These are phyloP conservation scores for Cyprinodon brontotheroides DNA, from an alignment of 2,113 vertebrate species.

Conservation along the genomic window DNA sequence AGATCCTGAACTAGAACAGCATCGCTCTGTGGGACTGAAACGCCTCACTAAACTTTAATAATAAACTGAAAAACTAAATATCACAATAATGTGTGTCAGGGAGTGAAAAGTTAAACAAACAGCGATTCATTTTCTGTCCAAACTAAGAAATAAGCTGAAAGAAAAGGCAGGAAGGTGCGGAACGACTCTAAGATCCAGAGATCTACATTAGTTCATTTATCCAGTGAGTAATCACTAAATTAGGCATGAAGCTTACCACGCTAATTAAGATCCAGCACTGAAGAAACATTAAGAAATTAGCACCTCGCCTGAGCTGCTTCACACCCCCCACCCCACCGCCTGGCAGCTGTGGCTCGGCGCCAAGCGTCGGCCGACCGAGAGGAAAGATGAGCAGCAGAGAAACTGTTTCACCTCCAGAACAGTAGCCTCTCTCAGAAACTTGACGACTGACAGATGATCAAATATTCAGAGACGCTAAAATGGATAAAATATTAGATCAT, in stretches of 20 bases:
- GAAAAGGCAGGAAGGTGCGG: constrained; percentile 43
- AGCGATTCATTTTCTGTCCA: constrained; percentile 61
- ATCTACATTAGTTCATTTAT: constrained; percentile 74
- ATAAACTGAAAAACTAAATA: constrained; percentile 10
- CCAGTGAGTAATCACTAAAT: constrained; percentile 76
- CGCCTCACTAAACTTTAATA: constrained; percentile 6
- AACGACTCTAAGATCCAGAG: constrained; percentile 50
- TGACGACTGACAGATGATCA: neutral
- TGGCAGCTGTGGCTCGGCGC: constrained; percentile 8
- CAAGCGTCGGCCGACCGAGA: constrained; percentile 29
- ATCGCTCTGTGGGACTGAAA: neutral
- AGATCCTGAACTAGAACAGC: neutral
- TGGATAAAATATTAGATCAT: too few relatives aligned
- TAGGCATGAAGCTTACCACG: constrained; percentile 74
- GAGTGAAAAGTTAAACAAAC: constrained; percentile 57
- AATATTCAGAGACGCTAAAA: neutral
- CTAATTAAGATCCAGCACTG: constrained; percentile 78
- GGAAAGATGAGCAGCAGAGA: constrained; percentile 19
- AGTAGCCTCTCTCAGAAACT: neutral
- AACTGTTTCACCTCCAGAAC: constrained; percentile 20
- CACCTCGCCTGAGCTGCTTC: constrained; percentile 59
- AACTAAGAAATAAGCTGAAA: constrained; percentile 18
- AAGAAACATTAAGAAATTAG: constrained; percentile 78
- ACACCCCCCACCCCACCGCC: constrained; percentile 1
- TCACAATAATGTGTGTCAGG: constrained; percentile 55